Evolutionary conservation across 2,888 invertebrate species (phyloP).

Genomic region (Scaptodrosophila latifasciaeformis): DNA sequence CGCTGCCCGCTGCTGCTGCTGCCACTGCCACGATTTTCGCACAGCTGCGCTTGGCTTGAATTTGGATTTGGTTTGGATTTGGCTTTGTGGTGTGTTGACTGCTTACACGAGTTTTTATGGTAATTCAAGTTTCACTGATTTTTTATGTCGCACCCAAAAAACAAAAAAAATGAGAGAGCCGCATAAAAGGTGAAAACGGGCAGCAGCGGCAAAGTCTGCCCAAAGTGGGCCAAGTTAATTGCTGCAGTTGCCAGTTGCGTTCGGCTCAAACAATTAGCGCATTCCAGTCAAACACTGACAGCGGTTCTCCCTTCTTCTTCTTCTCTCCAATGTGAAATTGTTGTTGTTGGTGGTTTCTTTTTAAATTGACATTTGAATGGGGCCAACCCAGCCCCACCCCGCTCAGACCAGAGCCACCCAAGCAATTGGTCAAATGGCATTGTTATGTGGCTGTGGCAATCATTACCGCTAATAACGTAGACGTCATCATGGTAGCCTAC

Average conservation of each 20-base stretch:
- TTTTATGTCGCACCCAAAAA: slow-evolving; percentile 59
- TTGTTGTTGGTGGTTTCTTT: neutral
- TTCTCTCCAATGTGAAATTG: neutral
- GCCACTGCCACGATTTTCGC: neutral
- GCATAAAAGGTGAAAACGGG: slow-evolving; percentile 28
- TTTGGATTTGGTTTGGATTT: no score
- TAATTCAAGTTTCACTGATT: slow-evolving; percentile 68
- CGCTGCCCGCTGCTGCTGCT: slow-evolving; percentile 28
- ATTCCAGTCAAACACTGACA: slow-evolving; percentile 46
- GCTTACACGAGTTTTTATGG: slow-evolving; percentile 66
- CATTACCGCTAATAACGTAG: slow-evolving; percentile 58
- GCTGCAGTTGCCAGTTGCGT: slow-evolving; percentile 21
- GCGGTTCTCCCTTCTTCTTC: no score
- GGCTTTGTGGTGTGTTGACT: no score
- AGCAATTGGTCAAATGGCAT: slow-evolving; percentile 63
- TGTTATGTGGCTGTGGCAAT: slow-evolving; percentile 61
- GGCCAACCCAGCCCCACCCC: neutral
- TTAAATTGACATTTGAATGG: slow-evolving; percentile 65
- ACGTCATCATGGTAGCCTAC: no score
- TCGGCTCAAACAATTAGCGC: slow-evolving; percentile 65
- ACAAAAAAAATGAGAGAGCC: slow-evolving; percentile 5
- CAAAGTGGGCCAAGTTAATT: slow-evolving; percentile 37
- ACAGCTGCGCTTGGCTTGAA: no score
- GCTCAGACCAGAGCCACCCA: slow-evolving; percentile 40
- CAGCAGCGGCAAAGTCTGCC: slow-evolving; percentile 29